Conservation (phyloP, 1,140 invertebrate species). For the Trichonephila clavipes region DNA sequence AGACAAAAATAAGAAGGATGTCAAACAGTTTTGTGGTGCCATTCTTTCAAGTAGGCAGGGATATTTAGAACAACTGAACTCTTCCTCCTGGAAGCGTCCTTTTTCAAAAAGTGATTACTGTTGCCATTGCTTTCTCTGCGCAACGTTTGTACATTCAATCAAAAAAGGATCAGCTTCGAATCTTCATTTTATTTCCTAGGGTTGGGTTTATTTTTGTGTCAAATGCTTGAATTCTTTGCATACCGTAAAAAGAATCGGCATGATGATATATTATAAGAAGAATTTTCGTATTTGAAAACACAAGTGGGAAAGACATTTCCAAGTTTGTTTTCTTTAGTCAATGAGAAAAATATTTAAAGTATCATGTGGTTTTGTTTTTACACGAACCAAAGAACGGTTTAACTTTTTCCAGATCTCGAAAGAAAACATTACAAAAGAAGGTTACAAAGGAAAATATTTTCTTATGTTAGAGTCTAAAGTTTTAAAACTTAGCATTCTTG, state of each 20-base stretch:
- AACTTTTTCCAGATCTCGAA: too few species aligned
- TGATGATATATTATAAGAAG: neutral
- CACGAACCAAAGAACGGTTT: too few species aligned
- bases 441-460: too few species aligned
- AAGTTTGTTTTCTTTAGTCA: neutral
- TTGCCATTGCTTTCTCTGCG: neutral
- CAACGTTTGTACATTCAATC: neutral
- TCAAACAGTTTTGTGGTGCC: neutral
- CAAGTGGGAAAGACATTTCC: neutral
- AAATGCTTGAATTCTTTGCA: neutral
- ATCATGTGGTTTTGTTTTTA: too few species aligned
- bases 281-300: neutral
- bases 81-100: neutral
- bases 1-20: neutral
- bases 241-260: neutral
- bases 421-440: too few species aligned
- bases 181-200: neutral
- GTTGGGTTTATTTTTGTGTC: neutral
- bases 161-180: neutral
- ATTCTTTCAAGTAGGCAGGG: neutral
- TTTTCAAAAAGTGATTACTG: slow-evolving; percentile 16
- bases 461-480: too few species aligned
- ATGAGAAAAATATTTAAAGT: too few species aligned
- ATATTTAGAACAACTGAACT: neutral
- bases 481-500: too few species aligned